These are phyloP conservation scores for Apogon talboti DNA, from an alignment of 2,797 vertebrate genomes.

Conservation along the genomic window DNA sequence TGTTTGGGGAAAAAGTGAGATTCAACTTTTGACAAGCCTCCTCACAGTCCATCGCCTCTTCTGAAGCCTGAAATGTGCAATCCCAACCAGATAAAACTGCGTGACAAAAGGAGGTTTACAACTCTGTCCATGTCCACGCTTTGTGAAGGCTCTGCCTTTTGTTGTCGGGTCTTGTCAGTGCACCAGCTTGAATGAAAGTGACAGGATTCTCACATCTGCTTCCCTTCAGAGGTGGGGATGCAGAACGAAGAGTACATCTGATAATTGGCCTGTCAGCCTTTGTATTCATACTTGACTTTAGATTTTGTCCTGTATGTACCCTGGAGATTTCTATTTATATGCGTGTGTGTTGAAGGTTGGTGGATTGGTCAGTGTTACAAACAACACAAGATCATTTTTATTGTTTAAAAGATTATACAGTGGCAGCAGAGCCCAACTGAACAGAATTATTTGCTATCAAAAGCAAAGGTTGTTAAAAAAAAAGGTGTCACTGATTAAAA, in stretches of 20 bases:
- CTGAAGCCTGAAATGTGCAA: constrained; percentile 56
- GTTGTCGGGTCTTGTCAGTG: constrained; percentile 63
- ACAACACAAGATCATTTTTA: neutral
- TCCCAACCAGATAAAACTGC: constrained; percentile 47
- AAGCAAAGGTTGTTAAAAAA: neutral
- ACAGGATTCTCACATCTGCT: constrained; percentile 77
- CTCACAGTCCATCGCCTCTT: constrained; percentile 29
- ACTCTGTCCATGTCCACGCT: constrained; percentile 58
- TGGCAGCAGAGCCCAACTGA: neutral
- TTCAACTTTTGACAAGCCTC: constrained; percentile 44
- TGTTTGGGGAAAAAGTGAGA: constrained; percentile 11
- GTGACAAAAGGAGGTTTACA: constrained; percentile 56
- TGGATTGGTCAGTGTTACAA: constrained; percentile 10
- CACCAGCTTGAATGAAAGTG: constrained; percentile 62
- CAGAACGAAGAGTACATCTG: constrained; percentile 70
- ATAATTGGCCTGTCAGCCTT: constrained; percentile 80
- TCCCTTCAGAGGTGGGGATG: constrained; percentile 68
- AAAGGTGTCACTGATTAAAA: neutral
- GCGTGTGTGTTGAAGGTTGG: neutral
- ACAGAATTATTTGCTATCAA: neutral
- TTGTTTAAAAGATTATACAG: neutral
- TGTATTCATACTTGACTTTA: constrained; percentile 78
- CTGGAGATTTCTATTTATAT: constrained; percentile 32
- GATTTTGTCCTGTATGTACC: constrained; percentile 62
- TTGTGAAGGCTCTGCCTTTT: constrained; percentile 64